Evolutionary conservation across 1,140 invertebrate genomes (phyloP), one percentile per base, ranked within the genome.

Genomic region (Drosophila carrolli): DNA sequence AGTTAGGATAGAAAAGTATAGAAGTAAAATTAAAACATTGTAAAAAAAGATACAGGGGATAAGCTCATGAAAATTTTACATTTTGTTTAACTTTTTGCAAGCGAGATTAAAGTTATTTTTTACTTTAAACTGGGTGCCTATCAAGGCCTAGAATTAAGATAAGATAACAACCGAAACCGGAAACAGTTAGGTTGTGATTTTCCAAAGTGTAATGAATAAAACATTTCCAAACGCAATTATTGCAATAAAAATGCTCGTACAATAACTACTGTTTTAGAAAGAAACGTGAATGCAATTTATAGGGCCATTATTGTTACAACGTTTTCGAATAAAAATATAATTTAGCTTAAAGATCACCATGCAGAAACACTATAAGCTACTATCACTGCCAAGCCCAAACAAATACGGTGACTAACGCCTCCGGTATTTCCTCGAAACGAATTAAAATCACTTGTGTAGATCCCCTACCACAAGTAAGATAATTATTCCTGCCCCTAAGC

Each of bases 371-470:
- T 23, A 23, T 23, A 23, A 43, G 9, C n/a, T 16, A 43, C 41
- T 8, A 3, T 16, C 8, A 47, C 19, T 47, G 19, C 5, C 19
- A 13, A 47, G 16, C 44, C 19, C 44, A 48, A 27, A 29, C 43
- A 46, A n/a, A 14, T 14, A 50, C 29, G 9, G 14, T 80, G 81
- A 84, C 65, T 67, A 65, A 67, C 16, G 44, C 6, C 37, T 4
- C 5, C 46, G 77, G 73, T 55, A 85, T 81, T 85, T 84, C 81
- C 81, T 63, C 47, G 29, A 77, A 38, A 5, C 37, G 8, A 35
- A 79, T 59, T 23, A 43, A 46, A 61, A 76, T 55, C 54, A 47
- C 19, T 27, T 14, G 0, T 65, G 80, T 82, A 73, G 19, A 80
- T 76, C 81, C 81, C 79, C 68, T 2, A 19, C 35, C 43, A 11